phyloP scores from a whole-genome alignment of 2,888 invertebrate genomes.

The Orgyia antiqua region DNA sequence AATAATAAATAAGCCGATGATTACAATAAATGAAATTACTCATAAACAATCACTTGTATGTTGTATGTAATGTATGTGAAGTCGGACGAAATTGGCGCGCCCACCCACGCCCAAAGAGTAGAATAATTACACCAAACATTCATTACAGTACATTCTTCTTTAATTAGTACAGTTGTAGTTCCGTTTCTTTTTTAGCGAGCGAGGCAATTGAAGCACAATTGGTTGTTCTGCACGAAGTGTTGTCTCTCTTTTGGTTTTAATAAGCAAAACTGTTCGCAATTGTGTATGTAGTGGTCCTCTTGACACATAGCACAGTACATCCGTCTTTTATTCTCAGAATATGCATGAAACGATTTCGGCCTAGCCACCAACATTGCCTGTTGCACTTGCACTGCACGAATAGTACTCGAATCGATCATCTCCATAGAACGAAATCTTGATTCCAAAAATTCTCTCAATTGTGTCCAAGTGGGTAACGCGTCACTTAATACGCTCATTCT shows the following conservation, averaged over 20 bases:
- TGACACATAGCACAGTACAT: conserved; percentile 4
- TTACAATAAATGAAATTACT: too few species aligned
- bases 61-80: too few species aligned
- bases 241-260: conserved; percentile 1
- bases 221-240: too few species aligned
- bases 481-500: neutral
- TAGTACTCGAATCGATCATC: neutral
- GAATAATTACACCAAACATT: too few species aligned
- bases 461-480: neutral
- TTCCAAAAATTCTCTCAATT: neutral
- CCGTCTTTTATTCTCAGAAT: neutral
- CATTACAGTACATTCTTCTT: too few species aligned
- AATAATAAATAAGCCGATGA: too few species aligned
- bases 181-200: too few species aligned
- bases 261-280: conserved; percentile 1
- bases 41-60: too few species aligned
- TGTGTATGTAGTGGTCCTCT: conserved; percentile 1
- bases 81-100: too few species aligned
- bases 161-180: too few species aligned
- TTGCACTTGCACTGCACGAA: neutral
- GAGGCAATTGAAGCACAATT: too few species aligned
- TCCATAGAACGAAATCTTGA: neutral
- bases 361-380: neutral
- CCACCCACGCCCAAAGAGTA: too few species aligned
- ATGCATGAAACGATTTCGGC: neutral